Evolutionary conservation across 1,140 invertebrate genomes (phyloP).

Genomic region (Drosophila subpulchrella): DNA sequence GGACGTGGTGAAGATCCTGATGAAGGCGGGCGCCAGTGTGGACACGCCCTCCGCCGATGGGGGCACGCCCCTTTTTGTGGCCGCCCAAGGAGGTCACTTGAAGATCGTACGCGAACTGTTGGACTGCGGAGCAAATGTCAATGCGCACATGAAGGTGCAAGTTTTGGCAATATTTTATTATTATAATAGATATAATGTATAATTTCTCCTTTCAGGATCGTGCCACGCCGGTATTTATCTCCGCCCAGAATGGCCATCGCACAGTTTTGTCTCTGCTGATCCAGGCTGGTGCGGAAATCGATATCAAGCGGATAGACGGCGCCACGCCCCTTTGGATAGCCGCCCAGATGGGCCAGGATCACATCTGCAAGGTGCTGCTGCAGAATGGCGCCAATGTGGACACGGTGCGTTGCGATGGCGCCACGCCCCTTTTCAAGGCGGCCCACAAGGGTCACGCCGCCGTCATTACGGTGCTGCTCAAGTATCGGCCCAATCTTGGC

Average conservation of each 20-base stretch:
- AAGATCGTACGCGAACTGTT: conserved; percentile 94
- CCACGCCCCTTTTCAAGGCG: conserved; percentile 96
- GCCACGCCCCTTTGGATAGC: conserved; percentile 97
- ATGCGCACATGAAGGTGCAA: conserved; percentile 93
- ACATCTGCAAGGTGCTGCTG: conserved; percentile 91
- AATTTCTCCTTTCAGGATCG: conserved; percentile 88
- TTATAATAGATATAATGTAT: background rate
- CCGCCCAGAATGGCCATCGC: conserved; percentile 95
- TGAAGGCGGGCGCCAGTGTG: conserved; percentile 91
- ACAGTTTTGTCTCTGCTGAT: conserved; percentile 90
- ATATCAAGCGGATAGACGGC: conserved; percentile 90
- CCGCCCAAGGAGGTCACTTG: conserved; percentile 95
- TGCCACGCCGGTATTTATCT: conserved; percentile 94
- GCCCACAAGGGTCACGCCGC: conserved; percentile 95
- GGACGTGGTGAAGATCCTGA: conserved; percentile 91
- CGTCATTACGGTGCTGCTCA: conserved; percentile 93
- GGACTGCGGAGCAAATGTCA: conserved; percentile 91
- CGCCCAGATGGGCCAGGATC: conserved; percentile 95
- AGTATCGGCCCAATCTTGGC: conserved; percentile 91
- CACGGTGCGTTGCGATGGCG: conserved; percentile 93
- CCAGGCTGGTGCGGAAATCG: conserved; percentile 88
- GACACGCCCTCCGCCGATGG: conserved; percentile 96
- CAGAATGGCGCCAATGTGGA: conserved; percentile 92
- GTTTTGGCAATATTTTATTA: background rate
- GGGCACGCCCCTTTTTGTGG: conserved; percentile 95